Base-by-base conservation (phyloP, 2,113 vertebrate species). In the Mastomys natalensis region DNA sequence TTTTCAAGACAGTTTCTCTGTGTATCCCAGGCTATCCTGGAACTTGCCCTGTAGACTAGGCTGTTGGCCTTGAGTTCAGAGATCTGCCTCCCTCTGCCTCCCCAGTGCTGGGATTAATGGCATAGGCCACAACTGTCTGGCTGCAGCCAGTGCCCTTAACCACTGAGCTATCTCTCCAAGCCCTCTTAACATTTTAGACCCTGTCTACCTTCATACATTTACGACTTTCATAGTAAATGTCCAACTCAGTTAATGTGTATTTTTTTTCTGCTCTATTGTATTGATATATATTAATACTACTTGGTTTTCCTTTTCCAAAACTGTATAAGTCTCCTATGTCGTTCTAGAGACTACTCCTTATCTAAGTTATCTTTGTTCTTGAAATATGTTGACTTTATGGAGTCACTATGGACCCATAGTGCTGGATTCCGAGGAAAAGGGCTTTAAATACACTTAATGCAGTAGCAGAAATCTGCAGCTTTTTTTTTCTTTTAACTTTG, bases 221-320 rank as follows among this genome's bases (percentile, higher is more conserved):
- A 90, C 51, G 88, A 34, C 40, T 87, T 89, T 53, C 40, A 21
- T 40, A 66, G 53, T 66, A 77, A 84, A 26, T 84, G 24, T 84
- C 55, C 45, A 81, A 40, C 68, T 24, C 5, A 70, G 31, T 94
- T 92, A 89, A 37, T 72, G 15, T 45, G 2, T 90, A 58, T 87
- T 94, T 62, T 91, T n/a, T 89, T 81, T 6, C 21, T 92, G 19
- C 2, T 55, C 11, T 77, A 5, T 89, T 3, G 60, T 88, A 94
- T 91, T 91, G 37, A 91, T 91, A 37, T 88, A 17, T 34, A 93
- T 48, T 51, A 84, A 70, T 68, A 66, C 34, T 66, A 58, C n/a
- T 51, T 77, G 17, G 48, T 94, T 94, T 94, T 80, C 37, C 87
- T 90, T 94, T 87, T 96, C 26, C 26, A 55, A 82, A 90, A 68